These are phyloP conservation scores for Nothobranchius furzeri DNA, from an alignment of 2,113 vertebrate species.

Conservation along the genomic window DNA sequence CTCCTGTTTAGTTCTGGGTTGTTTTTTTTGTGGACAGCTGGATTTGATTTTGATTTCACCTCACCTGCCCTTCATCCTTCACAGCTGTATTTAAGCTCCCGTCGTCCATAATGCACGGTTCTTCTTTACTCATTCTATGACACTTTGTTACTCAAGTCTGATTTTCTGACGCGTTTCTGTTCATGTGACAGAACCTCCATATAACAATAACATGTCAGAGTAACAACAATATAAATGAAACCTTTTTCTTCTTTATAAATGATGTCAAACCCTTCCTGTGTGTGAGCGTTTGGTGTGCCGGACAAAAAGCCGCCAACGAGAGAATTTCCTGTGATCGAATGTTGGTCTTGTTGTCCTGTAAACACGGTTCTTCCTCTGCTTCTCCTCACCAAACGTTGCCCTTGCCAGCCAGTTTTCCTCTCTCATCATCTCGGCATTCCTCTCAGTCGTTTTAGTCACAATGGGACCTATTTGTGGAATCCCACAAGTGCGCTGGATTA, in stretches of 20 bases:
- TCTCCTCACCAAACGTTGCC: conserved; percentile 5
- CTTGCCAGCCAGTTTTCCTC: conserved; percentile 18
- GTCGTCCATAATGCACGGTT: too few species aligned
- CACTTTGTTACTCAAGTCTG: too few species aligned
- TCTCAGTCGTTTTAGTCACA: conserved; percentile 29
- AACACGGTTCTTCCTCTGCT: conserved; percentile 33
- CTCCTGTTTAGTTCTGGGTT: background rate
- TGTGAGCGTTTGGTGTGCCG: conserved; percentile 8
- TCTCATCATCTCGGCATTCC: conserved; percentile 20
- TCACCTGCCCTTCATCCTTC: background rate
- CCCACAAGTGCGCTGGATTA: conserved; percentile 53
- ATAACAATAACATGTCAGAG: too few species aligned
- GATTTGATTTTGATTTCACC: background rate
- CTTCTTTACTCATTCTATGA: too few species aligned
- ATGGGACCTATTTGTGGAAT: conserved; percentile 44
- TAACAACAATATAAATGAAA: background rate
- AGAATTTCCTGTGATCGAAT: conserved; percentile 66
- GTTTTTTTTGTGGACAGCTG: background rate
- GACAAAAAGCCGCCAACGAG: conserved; percentile 18
- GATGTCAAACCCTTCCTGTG: background rate
- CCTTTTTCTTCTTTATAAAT: background rate
- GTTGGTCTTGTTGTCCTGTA: conserved; percentile 43
- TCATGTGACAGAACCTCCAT: too few species aligned
- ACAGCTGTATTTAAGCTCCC: background rate
- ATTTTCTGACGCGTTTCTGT: too few species aligned